Conservation (phyloP, 2,797 vertebrate species). For the Labeo calbasu region DNA sequence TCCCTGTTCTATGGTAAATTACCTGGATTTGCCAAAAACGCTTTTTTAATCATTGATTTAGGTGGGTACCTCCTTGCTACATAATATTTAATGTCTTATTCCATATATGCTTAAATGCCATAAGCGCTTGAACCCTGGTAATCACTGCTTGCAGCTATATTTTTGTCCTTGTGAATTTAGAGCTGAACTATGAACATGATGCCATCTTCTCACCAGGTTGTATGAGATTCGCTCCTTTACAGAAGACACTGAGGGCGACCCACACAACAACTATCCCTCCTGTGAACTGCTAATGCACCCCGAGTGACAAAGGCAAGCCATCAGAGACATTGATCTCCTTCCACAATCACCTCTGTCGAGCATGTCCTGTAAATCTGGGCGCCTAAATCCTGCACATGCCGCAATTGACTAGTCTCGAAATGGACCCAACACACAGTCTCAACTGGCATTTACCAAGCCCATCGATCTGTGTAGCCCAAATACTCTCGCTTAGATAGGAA, state of each 20-base stretch:
- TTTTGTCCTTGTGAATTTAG: background rate
- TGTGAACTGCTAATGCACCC: constrained; percentile 37
- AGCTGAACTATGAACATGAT: background rate
- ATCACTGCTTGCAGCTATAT: no score
- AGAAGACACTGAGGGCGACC: constrained; percentile 10
- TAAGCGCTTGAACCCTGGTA: no score
- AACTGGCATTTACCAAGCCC: constrained; percentile 55
- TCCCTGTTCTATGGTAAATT: no score
- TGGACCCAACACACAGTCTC: constrained; percentile 40
- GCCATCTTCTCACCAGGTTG: background rate
- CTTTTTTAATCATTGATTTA: no score
- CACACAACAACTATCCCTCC: constrained; percentile 12
- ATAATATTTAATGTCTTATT: no score
- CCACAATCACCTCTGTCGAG: constrained; percentile 40
- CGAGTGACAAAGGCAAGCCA: constrained; percentile 48
- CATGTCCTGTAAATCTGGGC: constrained; percentile 47
- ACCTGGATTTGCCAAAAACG: no score
- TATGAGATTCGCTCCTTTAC: background rate
- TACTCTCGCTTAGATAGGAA: constrained; percentile 41
- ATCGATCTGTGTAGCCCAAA: constrained; percentile 48
- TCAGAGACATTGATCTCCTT: constrained; percentile 55
- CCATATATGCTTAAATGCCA: no score
- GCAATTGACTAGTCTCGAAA: constrained; percentile 57
- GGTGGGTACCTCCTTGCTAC: no score
- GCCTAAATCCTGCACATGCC: constrained; percentile 42